Evolutionary conservation across 2,797 vertebrate genomes (phyloP), one percentile per base, ranked within the genome.

Genomic region (Myotis myotis): DNA sequence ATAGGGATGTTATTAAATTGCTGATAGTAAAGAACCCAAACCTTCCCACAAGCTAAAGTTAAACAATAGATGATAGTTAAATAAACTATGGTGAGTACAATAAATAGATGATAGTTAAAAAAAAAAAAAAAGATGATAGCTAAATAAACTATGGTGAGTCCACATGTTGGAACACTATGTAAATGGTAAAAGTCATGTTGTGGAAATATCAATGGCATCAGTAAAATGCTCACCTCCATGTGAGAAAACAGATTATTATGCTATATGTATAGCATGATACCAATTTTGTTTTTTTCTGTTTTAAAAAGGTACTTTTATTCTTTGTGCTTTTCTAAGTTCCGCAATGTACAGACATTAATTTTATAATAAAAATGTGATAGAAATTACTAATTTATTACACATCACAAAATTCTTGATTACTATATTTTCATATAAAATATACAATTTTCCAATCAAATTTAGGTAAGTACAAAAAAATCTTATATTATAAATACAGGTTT

Each of bases 271-370:
- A 68, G 23, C 57, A 80, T n/a, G 44, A 94, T 79, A 53, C 41
- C 19, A 80, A 53, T 87, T 92, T 87, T 68, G 19, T 71, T 71
- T 82, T 82, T 66, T 71, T 49, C 13, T 72, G 84, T 87, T 87
- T 83, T 36, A 68, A 87, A 94, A 76, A 80, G 11, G 68, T 91
- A 64, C 23, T 95, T 95, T 95, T 57, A 60, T 97, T 91, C 98
- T 98, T 98, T 98, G 82, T 98, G 97, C 96, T 99, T 99, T 99
- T 98, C 98, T 98, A 98, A 99, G 98, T 98, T 99, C 98, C 98
- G 93, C 94, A 91, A 19, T 36, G 19, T 86, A 94, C 51, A 93
- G 33, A 30, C 47, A 95, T 92, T 83, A 51, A 57, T 76, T 90
- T 95, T 88, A 84, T 79, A 93, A 91, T 60, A 38, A 89, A 86